Base-by-base conservation (phyloP, 2,888 invertebrate genomes). In the Melanargia galathea region DNA sequence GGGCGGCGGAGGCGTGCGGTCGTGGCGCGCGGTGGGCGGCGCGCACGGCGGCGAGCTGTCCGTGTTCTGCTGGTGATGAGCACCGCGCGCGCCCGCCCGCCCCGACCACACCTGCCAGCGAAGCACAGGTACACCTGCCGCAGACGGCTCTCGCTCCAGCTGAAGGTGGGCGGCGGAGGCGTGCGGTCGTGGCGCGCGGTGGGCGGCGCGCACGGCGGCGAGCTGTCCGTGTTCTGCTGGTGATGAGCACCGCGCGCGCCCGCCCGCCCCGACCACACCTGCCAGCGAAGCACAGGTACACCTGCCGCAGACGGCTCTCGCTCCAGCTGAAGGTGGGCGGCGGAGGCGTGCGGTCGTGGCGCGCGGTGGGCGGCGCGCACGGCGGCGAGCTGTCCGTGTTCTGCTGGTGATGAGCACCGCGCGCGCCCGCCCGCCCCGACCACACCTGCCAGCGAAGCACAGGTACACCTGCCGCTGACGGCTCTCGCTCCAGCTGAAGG, bases 51-150 rank as follows among this genome's bases (percentile, higher is more conserved):
- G 95, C 57, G 95, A 95, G 89, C 92, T 95, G 72, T 95, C 95
- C 75, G 95, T 96, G 67, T 95, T 94, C 90, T 95, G 95, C 89
- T 96, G 96, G 95, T 96, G 95, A 95, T 83, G 79, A 60, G 60
- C 45, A 8, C 45, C 45, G 20, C 20, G 20, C 45, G 66, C 71
- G 61, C 66, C 54, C 56, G 54, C 65, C 65, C 43, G 48, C 22
- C 33, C 38, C 38, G 11, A 16, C 43, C 16, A n/a, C 24, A 26
- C 11, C 60, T 18, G 43, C 45, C 57, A 45, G 60, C 45, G 30
- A 33, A 43, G 40, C 49, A 43, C 62, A 60, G 51, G 51, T 33
- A 43, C 18, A 16, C 40, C 24, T 5, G 24, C 24, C 24, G 24
- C 24, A 26, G 3, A 26, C 24, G n/a, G n/a, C n/a, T n/a, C n/a